Evolutionary conservation across 2,797 vertebrate species (phyloP), one percentile per base, ranked within the genome.

Genomic region (Poeciliopsis presidionis): DNA sequence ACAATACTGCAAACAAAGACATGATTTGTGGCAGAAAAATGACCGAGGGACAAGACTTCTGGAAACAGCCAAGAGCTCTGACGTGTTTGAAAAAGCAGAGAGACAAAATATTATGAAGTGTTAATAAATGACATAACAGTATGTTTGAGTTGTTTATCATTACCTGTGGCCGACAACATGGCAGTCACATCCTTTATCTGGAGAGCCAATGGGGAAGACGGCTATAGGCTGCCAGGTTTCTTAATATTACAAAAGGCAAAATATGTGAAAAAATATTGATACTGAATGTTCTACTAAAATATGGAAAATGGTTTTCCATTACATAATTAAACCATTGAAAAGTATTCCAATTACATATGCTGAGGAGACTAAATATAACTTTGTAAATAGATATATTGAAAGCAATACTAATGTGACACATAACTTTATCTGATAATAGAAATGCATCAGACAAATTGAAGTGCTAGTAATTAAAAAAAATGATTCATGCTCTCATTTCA

Each of bases 101-200:
- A 43, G 5, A n/a, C 8, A 43, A 14, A 25, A 69, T 43, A n/a
- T 46, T 46, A 41, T 36, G n/a, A 45, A 43, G 59, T 22, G 43
- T 78, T 71, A 28, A 28, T 16, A 36, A 70, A 49, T 78, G 51
- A 71, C 41, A 25, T 41, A 30, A 14, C 16, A 22, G 2, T 4
- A 43, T 18, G 2, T 63, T 16, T 57, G 28, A 73, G 47, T 69
- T 47, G 13, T 67, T 65, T 73, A 55, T 76, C 45, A 45, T 22
- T 28, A 41, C 28, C 30, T 47, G 28, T 13, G 46, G 8, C 57
- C 45, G n/a, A 53, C 25, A 75, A 39, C 20, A 53, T 20, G 46
- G 7, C 57, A 65, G 28, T n/a, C 11, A 75, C 14, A 77, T 73
- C 47, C 63, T 18, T 57, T 77, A 69, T 69, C 25, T 59, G 43